These are phyloP conservation scores for Melanostigma gelatinosum DNA, from an alignment of 2,113 vertebrate species.

Conservation along the genomic window DNA sequence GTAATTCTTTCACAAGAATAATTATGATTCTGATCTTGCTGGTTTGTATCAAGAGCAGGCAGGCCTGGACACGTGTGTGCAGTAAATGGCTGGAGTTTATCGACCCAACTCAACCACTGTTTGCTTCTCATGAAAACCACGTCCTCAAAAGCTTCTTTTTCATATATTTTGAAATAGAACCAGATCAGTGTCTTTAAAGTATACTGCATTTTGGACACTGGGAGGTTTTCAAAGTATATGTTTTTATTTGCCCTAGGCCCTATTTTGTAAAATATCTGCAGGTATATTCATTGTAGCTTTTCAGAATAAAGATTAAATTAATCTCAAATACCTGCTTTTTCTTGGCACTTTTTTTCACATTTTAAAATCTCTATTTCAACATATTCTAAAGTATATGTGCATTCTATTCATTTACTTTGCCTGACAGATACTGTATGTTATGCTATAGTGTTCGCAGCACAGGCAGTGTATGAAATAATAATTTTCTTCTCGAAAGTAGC, in stretches of 20 bases:
- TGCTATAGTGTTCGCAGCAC: conserved; percentile 8
- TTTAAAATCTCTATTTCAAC: background rate
- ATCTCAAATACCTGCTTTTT: background rate
- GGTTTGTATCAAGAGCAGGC: background rate
- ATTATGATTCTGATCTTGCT: background rate
- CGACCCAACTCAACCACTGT: background rate
- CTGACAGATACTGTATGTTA: background rate
- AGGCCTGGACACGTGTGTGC: background rate
- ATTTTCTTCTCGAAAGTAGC: conserved; percentile 13
- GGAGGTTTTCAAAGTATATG: background rate
- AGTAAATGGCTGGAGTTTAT: background rate
- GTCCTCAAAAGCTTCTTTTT: background rate
- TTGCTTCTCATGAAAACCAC: background rate
- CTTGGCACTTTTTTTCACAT: background rate
- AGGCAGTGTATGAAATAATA: conserved; percentile 23
- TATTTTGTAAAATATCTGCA: background rate
- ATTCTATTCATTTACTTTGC: conserved; percentile 7
- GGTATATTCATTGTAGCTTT: background rate
- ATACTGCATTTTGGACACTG: background rate
- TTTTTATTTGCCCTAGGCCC: background rate
- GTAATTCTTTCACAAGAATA: background rate
- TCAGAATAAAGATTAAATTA: background rate
- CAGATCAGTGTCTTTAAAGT: background rate
- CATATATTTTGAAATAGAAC: background rate
- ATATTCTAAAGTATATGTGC: background rate